Base-by-base conservation (phyloP, 2,797 vertebrate genomes). In the Valencia hispanica region DNA sequence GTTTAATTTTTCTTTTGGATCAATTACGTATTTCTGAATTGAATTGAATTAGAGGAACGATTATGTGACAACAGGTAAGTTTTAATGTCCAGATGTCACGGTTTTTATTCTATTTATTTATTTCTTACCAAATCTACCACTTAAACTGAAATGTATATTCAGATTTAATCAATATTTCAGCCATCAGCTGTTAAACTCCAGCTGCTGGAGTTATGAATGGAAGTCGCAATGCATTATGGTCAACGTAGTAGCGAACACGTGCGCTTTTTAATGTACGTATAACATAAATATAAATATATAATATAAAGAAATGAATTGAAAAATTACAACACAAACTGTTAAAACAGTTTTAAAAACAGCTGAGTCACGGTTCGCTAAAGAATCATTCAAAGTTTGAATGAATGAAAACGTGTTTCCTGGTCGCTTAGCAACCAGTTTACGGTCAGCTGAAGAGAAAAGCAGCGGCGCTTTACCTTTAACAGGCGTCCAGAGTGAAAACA, bases 401-500 rank as follows among this genome's bases (percentile, higher is more conserved):
- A 20, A 20, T 17, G 14, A 3, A 18, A 9, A 15, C 27, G 2
- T 41, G n/a, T 0, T 59, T 32, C 14, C 59, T 63, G 32, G 30
- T 63, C 36, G 59, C 30, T 36, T 20, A 36, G 59, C 1, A 63
- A 63, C n/a, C 59, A 36, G 20, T 9, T 8, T 27, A 14, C 17
- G 10, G 34, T 41, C 8, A 18, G 11, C 6, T 25, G 53, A 9
- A 50, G n/a, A 32, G 6, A 32, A 61, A 32, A 22, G 10, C 32
- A 63, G 17, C 43, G 17, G 41, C 1, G 3, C 4, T n/a, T 80
- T 75, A 81, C 80, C 82, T 50, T 68, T 32, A 72, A 27, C 39
- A 0, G 53, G 5, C 8, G 0, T 63, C 50, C 57, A 45, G 0
- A 70, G 3, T 10, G 57, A 15, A 20, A 30, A 1, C n/a, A 18